These are phyloP conservation scores for Homarus americanus DNA, from an alignment of 1,140 invertebrate genomes.

Conservation along the genomic window DNA sequence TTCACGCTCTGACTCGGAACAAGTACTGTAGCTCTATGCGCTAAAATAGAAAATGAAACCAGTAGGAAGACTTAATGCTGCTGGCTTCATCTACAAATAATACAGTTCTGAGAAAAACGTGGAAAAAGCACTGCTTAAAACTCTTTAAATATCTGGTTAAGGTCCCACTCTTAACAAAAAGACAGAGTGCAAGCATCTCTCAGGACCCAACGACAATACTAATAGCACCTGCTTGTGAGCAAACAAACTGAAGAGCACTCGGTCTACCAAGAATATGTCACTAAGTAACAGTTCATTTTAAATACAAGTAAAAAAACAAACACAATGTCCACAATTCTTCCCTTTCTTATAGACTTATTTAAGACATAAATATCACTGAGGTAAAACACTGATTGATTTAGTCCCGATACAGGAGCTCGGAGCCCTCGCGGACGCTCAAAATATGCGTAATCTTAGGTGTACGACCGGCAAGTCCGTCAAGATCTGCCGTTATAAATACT, in stretches of 20 bases:
- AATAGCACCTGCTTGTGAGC: conserved; percentile 12
- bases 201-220: neutral
- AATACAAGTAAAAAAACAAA: neutral
- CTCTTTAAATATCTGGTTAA: neutral
- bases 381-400: neutral
- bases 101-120: neutral
- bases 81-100: neutral
- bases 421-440: neutral
- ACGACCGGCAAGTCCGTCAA: neutral
- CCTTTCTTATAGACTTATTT: neutral
- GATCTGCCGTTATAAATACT: too few species aligned
- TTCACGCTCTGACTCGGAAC: neutral
- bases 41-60: neutral
- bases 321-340: neutral
- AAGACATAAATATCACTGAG: conserved; percentile 16
- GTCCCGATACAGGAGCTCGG: neutral
- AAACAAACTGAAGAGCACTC: neutral
- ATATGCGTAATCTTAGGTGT: neutral
- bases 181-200: neutral
- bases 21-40: neutral
- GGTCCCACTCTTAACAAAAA: neutral
- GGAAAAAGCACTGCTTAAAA: neutral
- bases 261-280: neutral
- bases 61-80: neutral
- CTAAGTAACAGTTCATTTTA: neutral